Evolutionary conservation across 92 coral and sea anemone genomes (phyloP).

Genomic region (Galaxea fascicularis): DNA sequence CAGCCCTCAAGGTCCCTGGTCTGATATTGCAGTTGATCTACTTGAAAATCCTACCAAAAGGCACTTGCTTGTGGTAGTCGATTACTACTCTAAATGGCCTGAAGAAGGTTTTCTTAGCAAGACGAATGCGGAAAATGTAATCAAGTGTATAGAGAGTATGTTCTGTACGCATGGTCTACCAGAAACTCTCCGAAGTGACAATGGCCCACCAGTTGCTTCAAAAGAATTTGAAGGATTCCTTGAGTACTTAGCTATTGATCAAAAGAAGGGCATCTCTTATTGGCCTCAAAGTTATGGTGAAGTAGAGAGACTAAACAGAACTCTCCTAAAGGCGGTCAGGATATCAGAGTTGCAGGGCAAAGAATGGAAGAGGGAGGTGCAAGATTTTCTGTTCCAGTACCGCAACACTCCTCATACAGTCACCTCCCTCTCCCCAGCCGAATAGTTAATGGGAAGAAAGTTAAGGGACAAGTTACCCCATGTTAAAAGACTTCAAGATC

Average conservation of each 20-base stretch:
- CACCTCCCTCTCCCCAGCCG: slow-evolving; percentile 66
- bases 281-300: slow-evolving; percentile 65
- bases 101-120: slow-evolving; percentile 71
- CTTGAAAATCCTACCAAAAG: slow-evolving; percentile 46
- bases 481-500: slow-evolving; percentile 36
- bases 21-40: slow-evolving; percentile 55
- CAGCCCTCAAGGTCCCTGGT: slow-evolving; percentile 66
- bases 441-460: slow-evolving; percentile 58
- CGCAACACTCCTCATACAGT: slow-evolving; percentile 66
- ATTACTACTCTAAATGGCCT: slow-evolving; percentile 77
- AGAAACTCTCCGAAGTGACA: slow-evolving; percentile 57
- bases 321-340: slow-evolving; percentile 54
- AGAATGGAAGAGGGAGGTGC: slow-evolving; percentile 53
- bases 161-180: slow-evolving; percentile 72
- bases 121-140: slow-evolving; percentile 67
- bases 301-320: slow-evolving; percentile 59
- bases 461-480: slow-evolving; percentile 62
- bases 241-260: slow-evolving; percentile 31
- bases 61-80: slow-evolving; percentile 62
- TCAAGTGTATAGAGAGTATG: slow-evolving; percentile 58
- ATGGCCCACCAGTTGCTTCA: slow-evolving; percentile 62
- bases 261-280: slow-evolving; percentile 43
- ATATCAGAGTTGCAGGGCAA: slow-evolving; percentile 63
- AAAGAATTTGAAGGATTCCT: slow-evolving; percentile 49
- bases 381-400: slow-evolving; percentile 38